A percentile compares a stretch with the other conserved stretches of the same genome.
These are phyloP conservation scores for Limnodromus scolopaceus DNA, from an alignment of 2,797 vertebrate species.

Conservation along the genomic window DNA sequence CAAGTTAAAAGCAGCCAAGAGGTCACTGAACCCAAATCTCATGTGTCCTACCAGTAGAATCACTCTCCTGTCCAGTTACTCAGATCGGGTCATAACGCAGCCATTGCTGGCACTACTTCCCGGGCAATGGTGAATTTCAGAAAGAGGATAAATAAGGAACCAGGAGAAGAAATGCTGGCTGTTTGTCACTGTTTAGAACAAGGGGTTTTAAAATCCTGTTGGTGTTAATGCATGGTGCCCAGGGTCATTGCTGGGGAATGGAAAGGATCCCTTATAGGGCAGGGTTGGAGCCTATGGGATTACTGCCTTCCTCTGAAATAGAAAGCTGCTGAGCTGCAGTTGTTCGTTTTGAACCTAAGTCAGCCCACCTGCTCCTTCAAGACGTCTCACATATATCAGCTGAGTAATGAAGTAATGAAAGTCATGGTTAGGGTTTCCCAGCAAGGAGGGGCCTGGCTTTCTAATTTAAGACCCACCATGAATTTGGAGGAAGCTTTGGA, in stretches of 20 bases:
- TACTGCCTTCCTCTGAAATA: constrained; percentile 74
- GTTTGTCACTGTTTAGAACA: not conserved
- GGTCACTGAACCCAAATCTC: not conserved
- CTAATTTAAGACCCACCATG: constrained; percentile 40
- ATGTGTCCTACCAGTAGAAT: not conserved
- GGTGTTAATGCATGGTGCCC: not conserved
- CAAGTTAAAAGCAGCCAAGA: not conserved
- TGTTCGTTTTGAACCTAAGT: constrained; percentile 68
- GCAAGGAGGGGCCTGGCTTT: constrained; percentile 24
- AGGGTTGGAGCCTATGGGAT: constrained; percentile 59
- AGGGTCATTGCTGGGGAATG: constrained; percentile 30
- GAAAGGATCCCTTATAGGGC: constrained; percentile 68
- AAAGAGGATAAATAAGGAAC: not conserved
- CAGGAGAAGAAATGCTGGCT: not conserved
- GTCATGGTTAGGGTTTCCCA: constrained; percentile 9
- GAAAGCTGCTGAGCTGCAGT: constrained; percentile 70
- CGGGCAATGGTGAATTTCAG: not conserved
- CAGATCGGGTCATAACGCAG: not conserved
- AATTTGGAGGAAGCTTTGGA: not conserved
- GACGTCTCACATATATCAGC: constrained; percentile 71
- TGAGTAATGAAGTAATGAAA: constrained; percentile 63
- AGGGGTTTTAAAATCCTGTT: not conserved
- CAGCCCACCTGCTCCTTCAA: constrained; percentile 74
- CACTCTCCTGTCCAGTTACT: not conserved
- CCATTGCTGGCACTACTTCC: not conserved